phyloP scores from a whole-genome alignment of 1,140 invertebrate species.

The Armadillidium nasatum region DNA sequence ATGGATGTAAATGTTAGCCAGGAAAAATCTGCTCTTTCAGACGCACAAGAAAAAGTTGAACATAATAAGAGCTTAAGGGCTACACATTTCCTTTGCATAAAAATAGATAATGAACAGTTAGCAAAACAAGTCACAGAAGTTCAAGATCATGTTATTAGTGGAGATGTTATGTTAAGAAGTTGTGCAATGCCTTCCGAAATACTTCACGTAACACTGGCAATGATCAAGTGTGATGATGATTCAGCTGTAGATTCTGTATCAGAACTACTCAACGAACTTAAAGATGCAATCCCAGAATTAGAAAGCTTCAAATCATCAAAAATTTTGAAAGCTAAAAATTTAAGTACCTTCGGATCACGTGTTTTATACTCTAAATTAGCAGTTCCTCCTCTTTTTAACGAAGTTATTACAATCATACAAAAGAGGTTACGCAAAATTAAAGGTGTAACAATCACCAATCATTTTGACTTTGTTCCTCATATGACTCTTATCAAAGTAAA shows the following conservation, averaged over 20 bases:
- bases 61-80: slow-evolving; percentile 29
- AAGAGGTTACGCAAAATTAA: slow-evolving; percentile 14
- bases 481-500: slow-evolving; percentile 43
- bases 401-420: slow-evolving; percentile 26
- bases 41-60: background rate
- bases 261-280: slow-evolving; percentile 27
- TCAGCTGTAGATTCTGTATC: slow-evolving; percentile 29
- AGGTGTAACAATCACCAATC: slow-evolving; percentile 40
- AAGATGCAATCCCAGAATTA: slow-evolving; percentile 14
- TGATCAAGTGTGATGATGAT: slow-evolving; percentile 33
- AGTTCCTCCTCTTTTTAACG: slow-evolving; percentile 30
- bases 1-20: slow-evolving; percentile 10
- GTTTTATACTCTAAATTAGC: slow-evolving; percentile 41
- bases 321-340: slow-evolving; percentile 19
- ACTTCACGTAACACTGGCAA: slow-evolving; percentile 44
- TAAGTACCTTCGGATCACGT: slow-evolving; percentile 43
- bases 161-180: slow-evolving; percentile 39
- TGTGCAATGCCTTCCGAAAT: slow-evolving; percentile 42
- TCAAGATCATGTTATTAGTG: slow-evolving; percentile 38
- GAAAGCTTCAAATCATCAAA: background rate
- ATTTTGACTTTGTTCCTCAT: slow-evolving; percentile 46
- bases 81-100: slow-evolving; percentile 44
- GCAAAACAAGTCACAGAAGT: slow-evolving; percentile 22
- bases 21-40: background rate
- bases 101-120: slow-evolving; percentile 34